phyloP scores from a whole-genome alignment of 2,888 invertebrate species.

The Mythimna vitellina region DNA sequence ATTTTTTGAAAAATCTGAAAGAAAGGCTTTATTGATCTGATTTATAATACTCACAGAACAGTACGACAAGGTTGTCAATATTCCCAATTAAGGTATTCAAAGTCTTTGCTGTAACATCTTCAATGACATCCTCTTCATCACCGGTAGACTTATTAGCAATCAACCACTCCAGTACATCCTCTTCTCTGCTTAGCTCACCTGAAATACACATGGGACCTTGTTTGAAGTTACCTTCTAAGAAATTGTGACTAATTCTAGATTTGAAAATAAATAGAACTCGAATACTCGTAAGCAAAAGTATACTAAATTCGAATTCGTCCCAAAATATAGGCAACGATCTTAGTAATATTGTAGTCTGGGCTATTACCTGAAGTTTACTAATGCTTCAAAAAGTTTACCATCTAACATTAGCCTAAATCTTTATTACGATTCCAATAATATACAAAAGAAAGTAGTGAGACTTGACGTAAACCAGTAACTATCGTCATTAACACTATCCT shows the following conservation, averaged over 20 bases:
- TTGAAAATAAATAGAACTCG: conserved; percentile 46
- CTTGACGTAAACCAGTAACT: conserved; percentile 66
- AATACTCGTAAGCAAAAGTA: conserved; percentile 30
- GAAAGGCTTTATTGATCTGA: not conserved
- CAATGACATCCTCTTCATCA: conserved; percentile 98
- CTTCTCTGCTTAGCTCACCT: conserved; percentile 97
- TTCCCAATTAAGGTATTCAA: conserved; percentile 96
- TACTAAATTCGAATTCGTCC: conserved; percentile 25
- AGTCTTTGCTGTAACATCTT: conserved; percentile 97
- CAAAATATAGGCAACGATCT: conserved; percentile 27
- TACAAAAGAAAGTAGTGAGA: conserved; percentile 60
- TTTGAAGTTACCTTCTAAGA: conserved; percentile 8
- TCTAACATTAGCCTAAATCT: conserved; percentile 51
- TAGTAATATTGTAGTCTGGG: conserved; percentile 37
- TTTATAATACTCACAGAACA: conserved; percentile 94
- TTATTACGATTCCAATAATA: conserved; percentile 55
- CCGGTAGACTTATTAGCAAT: conserved; percentile 98
- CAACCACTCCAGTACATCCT: conserved; percentile 98
- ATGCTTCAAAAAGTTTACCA: conserved; percentile 47
- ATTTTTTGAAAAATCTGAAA: too few species aligned
- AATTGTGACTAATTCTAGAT: conserved; percentile 10
- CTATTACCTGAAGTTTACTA: conserved; percentile 46
- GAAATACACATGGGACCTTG: conserved; percentile 56
- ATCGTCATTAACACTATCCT: conserved; percentile 67
- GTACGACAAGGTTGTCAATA: conserved; percentile 97